These are phyloP conservation scores for Stegana nigrithorax DNA, from an alignment of 2,888 invertebrate genomes.

Conservation along the genomic window DNA sequence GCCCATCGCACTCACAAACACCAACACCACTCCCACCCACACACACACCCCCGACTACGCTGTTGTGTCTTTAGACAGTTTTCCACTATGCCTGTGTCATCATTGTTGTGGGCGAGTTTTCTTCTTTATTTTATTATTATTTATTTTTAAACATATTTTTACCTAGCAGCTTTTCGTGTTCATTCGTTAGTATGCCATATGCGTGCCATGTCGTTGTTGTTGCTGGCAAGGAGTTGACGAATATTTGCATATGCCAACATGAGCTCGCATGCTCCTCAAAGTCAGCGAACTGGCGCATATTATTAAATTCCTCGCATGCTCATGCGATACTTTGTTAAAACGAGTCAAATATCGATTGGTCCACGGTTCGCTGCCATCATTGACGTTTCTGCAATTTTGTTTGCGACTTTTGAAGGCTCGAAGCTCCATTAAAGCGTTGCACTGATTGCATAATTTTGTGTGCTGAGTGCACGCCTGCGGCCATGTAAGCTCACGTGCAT, in stretches of 20 bases:
- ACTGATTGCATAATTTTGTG: slow-evolving; percentile 12
- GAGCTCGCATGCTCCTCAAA: neutral
- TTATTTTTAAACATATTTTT: too few species aligned
- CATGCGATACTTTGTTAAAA: slow-evolving; percentile 5
- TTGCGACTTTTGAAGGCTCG: too few species aligned
- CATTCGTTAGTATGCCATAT: neutral
- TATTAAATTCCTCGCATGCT: slow-evolving; percentile 10
- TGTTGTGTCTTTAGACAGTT: neutral
- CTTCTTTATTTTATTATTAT: too few species aligned
- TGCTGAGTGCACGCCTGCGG: neutral
- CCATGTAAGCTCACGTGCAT: neutral
- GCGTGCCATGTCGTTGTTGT: neutral
- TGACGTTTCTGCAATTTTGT: neutral
- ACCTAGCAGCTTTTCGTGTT: neutral
- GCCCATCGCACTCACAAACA: too few species aligned
- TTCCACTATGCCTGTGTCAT: neutral
- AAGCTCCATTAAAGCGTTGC: too few species aligned
- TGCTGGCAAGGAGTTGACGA: neutral
- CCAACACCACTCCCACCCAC: neutral
- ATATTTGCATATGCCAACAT: slow-evolving; percentile 9
- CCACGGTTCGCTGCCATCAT: neutral
- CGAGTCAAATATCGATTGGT: slow-evolving; percentile 8
- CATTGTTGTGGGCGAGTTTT: neutral
- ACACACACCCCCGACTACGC: neutral
- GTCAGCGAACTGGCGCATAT: neutral